These are phyloP conservation scores for Hermodice carunculata DNA, from an alignment of 2,888 invertebrate genomes.

Conservation along the genomic window DNA sequence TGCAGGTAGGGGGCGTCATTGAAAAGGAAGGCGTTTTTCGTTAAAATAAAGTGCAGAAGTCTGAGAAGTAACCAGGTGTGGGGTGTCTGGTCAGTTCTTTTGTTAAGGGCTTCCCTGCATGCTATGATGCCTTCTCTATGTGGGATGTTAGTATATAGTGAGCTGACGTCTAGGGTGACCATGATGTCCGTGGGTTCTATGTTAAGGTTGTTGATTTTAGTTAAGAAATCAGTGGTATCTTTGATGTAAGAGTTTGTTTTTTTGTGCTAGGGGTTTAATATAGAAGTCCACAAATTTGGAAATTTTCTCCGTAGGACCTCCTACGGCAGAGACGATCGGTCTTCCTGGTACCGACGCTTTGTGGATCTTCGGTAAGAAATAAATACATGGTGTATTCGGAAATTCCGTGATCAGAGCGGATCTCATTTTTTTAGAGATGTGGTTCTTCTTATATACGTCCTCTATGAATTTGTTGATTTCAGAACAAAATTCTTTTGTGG, in stretches of 20 bases:
- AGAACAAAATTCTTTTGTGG: too few relatives aligned
- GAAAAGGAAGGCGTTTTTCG: too few relatives aligned
- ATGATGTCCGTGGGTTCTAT: neutral
- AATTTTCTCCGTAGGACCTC: conserved; percentile 6
- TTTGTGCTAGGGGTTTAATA: neutral
- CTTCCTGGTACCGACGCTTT: neutral
- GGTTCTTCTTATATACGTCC: too few relatives aligned
- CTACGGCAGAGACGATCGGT: conserved; percentile 5
- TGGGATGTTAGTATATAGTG: conserved; percentile 8
- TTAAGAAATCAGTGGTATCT: conserved; percentile 2
- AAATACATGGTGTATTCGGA: neutral
- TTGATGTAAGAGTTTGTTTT: neutral
- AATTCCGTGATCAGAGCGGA: neutral
- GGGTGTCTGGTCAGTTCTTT: too few relatives aligned
- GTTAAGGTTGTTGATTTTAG: neutral
- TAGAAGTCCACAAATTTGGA: neutral
- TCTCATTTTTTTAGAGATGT: too few relatives aligned
- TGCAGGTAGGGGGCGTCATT: too few relatives aligned
- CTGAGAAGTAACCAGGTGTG: too few relatives aligned
- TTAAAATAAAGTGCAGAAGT: too few relatives aligned
- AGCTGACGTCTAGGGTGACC: conserved; percentile 1
- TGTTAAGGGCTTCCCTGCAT: too few relatives aligned
- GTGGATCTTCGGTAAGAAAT: conserved; percentile 10
- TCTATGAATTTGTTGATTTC: too few relatives aligned
- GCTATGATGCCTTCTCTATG: neutral